Conservation (phyloP, 2,888 invertebrate species). For the Andricus curvator region DNA sequence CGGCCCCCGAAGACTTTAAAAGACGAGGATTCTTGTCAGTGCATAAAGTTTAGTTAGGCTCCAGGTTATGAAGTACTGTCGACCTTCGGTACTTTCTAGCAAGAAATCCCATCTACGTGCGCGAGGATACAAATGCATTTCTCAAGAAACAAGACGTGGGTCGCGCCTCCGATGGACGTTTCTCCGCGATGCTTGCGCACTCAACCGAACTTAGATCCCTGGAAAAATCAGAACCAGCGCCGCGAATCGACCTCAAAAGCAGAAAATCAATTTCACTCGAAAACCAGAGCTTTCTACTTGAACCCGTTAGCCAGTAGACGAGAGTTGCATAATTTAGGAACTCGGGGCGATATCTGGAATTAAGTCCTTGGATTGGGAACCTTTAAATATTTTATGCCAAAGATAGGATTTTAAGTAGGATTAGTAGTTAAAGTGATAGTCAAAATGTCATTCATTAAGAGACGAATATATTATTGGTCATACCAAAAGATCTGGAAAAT, state of each 20-base stretch:
- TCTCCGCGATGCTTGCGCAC: slow-evolving; percentile 41
- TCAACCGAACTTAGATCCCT: slow-evolving; percentile 31
- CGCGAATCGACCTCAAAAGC: slow-evolving; percentile 40
- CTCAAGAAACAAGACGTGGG: slow-evolving; percentile 38
- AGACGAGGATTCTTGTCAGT: slow-evolving; percentile 24
- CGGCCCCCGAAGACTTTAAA: slow-evolving; percentile 8
- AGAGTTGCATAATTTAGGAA: slow-evolving; percentile 27
- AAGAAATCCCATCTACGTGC: slow-evolving; percentile 11
- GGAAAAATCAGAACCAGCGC: slow-evolving; percentile 34
- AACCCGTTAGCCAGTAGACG: slow-evolving; percentile 11
- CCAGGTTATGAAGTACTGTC: slow-evolving; percentile 14
- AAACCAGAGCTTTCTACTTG: slow-evolving; percentile 32
- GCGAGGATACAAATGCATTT: slow-evolving; percentile 37
- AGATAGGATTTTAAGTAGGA: neutral
- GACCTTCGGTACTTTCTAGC: slow-evolving; percentile 36
- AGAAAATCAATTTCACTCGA: slow-evolving; percentile 40
- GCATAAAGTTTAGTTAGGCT: slow-evolving; percentile 10
- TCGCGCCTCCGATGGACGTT: slow-evolving; percentile 38
- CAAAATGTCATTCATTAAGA: no score
- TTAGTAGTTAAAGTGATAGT: neutral
- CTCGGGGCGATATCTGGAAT: neutral
- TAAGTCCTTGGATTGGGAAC: neutral
- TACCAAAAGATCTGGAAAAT: no score
- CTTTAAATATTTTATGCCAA: neutral
- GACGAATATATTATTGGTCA: no score